Evolutionary conservation across 1,140 invertebrate genomes (phyloP), one percentile per base, ranked within the genome.

Genomic region (Lasioglossum baleicum): DNA sequence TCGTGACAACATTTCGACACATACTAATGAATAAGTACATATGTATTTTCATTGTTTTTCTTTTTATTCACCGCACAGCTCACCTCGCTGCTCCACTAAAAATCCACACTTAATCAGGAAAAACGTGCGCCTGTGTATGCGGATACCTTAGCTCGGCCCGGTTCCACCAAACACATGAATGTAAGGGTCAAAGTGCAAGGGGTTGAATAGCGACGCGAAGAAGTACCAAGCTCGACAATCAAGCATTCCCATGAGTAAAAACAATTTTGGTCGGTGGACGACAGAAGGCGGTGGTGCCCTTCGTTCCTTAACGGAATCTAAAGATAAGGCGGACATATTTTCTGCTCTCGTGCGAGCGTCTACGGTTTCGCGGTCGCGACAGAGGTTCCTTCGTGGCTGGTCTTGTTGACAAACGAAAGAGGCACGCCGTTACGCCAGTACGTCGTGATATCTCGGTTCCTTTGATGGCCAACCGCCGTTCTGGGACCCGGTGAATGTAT

Each of bases 331-430:
- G 15, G 58, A 5, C 48, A 53, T 44, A 71, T 71, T 63, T 70
- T 64, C 66, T 69, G 60, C n/a, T 53, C 26, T 42, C 58, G 58
- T 26, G 58, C n/a, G 44, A 71, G 51, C 13, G 56, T 40, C 51
- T 58, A 70, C 31, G 51, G 58, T 63, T 72, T 53, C 75, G 75
- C 69, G 60, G 63, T 60, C 51, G 40, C 61, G 22, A n/a, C 42
- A 42, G 67, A 44, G 64, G 40, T n/a, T 68, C 56, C 44, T 20
- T 26, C 67, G 42, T 53, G 40, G 61, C 22, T 69, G 31, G 48
- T 48, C 48, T 11, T 56, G 77, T 80, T 80, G 77, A 74, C 77
- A 80, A 80, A 80, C 77, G 70, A 74, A 80, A 80, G 42, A 80
- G 77, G 51, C 63, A 60, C 17, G 40, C 51, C 48, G 61, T 61